Percentiles rank a stretch among this genome's conserved stretches.
Evolutionary conservation across 2,888 invertebrate species (phyloP).

Genomic region (Hirudinaria manillensis): DNA sequence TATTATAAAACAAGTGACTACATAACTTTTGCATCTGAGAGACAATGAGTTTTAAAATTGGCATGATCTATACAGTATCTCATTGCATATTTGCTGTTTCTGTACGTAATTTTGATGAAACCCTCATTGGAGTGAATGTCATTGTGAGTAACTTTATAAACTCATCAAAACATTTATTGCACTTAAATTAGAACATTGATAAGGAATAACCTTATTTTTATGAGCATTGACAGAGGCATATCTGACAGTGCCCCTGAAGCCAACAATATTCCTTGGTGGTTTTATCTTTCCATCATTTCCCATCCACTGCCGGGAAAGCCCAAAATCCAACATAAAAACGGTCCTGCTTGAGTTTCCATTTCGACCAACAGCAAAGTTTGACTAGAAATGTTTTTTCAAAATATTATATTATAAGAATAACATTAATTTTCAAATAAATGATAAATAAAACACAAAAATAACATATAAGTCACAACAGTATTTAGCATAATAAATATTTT

Average conservation of each 20-base stretch:
- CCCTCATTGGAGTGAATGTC: too few relatives aligned
- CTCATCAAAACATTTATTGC: too few relatives aligned
- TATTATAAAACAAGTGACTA: not conserved
- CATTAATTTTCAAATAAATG: not conserved
- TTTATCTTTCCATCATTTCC: conserved; percentile 88
- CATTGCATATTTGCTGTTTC: too few relatives aligned
- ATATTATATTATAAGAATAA: not conserved
- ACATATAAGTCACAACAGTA: not conserved
- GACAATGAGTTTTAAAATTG: too few relatives aligned
- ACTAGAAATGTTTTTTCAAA: conserved; percentile 60
- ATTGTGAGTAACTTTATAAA: too few relatives aligned
- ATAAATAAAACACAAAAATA: conserved; percentile 5
- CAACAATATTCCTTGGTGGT: conserved; percentile 90
- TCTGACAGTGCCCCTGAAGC: conserved; percentile 89
- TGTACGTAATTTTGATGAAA: too few relatives aligned
- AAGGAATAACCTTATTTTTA: conserved; percentile 69
- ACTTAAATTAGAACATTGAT: too few relatives aligned
- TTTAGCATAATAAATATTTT: not conserved
- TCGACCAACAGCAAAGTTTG: conserved; percentile 96
- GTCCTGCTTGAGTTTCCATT: conserved; percentile 79
- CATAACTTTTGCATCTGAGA: too few relatives aligned
- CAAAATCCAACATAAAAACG: conserved; percentile 95
- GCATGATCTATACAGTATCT: too few relatives aligned
- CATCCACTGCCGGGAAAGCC: conserved; percentile 92
- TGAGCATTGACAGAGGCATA: conserved; percentile 99